phyloP scores from a whole-genome alignment of 2,113 vertebrate species.

The Pseudolaguvia tuberculata region DNA sequence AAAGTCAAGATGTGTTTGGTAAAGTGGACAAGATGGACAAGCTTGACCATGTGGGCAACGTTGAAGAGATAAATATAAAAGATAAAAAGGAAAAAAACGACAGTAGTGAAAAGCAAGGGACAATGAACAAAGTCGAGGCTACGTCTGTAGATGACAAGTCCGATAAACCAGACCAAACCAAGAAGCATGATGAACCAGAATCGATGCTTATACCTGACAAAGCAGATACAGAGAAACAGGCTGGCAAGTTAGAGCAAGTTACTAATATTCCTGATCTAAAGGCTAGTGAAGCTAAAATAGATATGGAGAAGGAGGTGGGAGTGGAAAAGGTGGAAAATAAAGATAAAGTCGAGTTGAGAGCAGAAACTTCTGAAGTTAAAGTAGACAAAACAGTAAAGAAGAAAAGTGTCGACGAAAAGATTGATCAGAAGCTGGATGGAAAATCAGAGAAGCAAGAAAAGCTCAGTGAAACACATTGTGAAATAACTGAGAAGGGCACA shows the following conservation, averaged over 20 bases:
- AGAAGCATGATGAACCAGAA: slow-evolving; percentile 43
- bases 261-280: slow-evolving; percentile 50
- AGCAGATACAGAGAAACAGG: slow-evolving; percentile 17
- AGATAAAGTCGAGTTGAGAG: slow-evolving; percentile 33
- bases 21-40: slow-evolving; percentile 39
- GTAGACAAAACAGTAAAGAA: background rate
- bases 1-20: slow-evolving; percentile 30
- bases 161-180: slow-evolving; percentile 37
- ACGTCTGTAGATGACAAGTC: slow-evolving; percentile 25
- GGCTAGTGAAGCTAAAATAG: slow-evolving; percentile 23
- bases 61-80: slow-evolving; percentile 11
- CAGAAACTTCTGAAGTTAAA: slow-evolving; percentile 22
- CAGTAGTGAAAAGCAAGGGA: slow-evolving; percentile 16
- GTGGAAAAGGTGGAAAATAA: slow-evolving; percentile 8
- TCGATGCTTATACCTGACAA: slow-evolving; percentile 32
- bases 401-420: slow-evolving; percentile 1
- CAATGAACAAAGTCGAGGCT: slow-evolving; percentile 38
- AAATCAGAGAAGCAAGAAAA: slow-evolving; percentile 29
- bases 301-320: slow-evolving; percentile 43
- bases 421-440: background rate
- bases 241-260: slow-evolving; percentile 29
- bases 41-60: slow-evolving; percentile 30
- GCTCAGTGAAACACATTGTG: slow-evolving; percentile 13
- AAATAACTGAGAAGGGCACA: slow-evolving; percentile 38
- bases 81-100: slow-evolving; percentile 33